Base-by-base conservation (phyloP, 2,797 vertebrate species). In the Hapalemur alaotrensis region DNA sequence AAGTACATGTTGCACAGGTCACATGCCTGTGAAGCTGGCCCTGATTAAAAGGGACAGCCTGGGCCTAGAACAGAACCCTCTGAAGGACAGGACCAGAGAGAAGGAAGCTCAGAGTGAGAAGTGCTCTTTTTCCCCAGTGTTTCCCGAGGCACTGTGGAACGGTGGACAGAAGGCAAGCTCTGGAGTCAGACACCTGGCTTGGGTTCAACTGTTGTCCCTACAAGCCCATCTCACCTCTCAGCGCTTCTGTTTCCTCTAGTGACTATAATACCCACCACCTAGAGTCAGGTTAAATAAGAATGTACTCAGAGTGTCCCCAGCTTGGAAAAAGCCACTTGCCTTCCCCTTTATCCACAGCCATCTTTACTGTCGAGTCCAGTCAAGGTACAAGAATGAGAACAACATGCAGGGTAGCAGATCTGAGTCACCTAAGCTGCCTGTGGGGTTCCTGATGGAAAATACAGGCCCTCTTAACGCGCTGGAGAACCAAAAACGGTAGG, bases 151-250 rank as follows among this genome's bases (percentile, higher is more conserved):
- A 48, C 76, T 4, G 8, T 1, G 73, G 81, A 43, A 38, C 69
- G 84, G 48, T 69, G 70, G 65, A 69, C 85, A 95, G 82, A 92
- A 89, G 93, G 89, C 35, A 43, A 63, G 54, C 69, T 70, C 67
- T 43, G 32, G 65, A 86, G 82, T 80, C 52, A 5, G 50, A 75
- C 10, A 70, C 25, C 25, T 63, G 89, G 93, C 75, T 78, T 30
- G 1, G 48, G 75, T 23, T 70, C 86, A 76, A 14, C 32, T 25
- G 85, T 87, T 32, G 72, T 46, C 15, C 54, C 22, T 12, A 13
- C 65, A 11, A 20, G 32, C 73, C 75, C 85, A 75, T 6, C 78
- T 86, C 41, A 72, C 83, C n/a, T 85, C 83, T 78, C 28, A 1
- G 20, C 46, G 93, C 63, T 94, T 48, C 61, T 17, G 5, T 35